Evolutionary conservation across 2,797 vertebrate genomes (phyloP), one percentile per base, ranked within the genome.

Genomic region (Todus mexicanus): DNA sequence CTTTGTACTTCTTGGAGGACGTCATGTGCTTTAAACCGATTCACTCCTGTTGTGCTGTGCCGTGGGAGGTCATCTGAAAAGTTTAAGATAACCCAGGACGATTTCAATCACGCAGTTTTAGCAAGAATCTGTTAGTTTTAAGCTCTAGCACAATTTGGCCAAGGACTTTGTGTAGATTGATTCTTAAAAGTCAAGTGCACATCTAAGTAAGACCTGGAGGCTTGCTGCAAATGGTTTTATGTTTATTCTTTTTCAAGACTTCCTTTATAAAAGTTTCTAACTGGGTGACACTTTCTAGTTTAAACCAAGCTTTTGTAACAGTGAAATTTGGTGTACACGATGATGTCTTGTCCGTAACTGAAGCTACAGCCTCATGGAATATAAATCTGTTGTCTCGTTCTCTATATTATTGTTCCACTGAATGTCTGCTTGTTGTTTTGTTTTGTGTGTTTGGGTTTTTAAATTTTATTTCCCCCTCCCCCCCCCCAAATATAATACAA

Each of bases 1-100:
- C 75, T 95, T 91, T 64, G 54, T 86, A 80, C 64, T 82, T 81
- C 63, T 78, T 74, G 72, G n/a, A 92, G 80, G 43, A 79, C 82
- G 35, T 73, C 26, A 8, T 53, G 29, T 84, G 43, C 79, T 91
- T 92, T 91, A 92, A 95, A 85, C 27, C 48, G 38, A 61, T 71
- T 82, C 86, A 25, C 56, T 95, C 88, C 77, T 77, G 78, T 29
- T 45, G 90, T 80, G 74, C 35, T 81, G 73, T 84, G 54, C 87
- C 63, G 88, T 83, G 64, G 74, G 89, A 91, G 66, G 29, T 83
- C 31, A 65, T 80, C 51, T 89, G 84, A 92, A 81, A 89, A 65
- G 43, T 75, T 91, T 77, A 65, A 92, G 81, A 78, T 73, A 93
- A 82, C 25, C 45, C 33, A 88, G 43, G 45, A 93, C 20, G 54